Base-by-base conservation (phyloP, 2,113 vertebrate genomes). In the Nibea albiflora region DNA sequence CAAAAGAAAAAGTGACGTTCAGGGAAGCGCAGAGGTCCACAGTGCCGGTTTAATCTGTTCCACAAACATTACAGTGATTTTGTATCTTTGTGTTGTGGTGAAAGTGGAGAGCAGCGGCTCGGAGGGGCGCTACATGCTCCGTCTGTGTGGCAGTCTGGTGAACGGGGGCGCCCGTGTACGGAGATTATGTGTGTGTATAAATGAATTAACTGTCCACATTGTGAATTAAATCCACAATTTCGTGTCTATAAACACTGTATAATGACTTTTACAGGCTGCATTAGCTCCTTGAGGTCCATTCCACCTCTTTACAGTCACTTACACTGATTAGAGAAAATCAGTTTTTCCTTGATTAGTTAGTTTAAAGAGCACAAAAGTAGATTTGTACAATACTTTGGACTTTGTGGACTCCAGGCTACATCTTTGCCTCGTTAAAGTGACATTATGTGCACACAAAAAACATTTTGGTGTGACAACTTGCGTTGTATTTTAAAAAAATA, bases 131-230 rank as follows among this genome's bases (percentile, higher is more conserved):
- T 12, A 1, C 26, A 11, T 9, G 67, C 70, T 24, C 42, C 57
- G 61, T 6, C 15, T 47, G 44, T 42, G 73, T 15, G 66, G 22
- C 75, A 20, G 31, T 2, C 42, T 24, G 65, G 26, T 44, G 14
- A 22, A 35, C 80, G 56, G 67, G 73, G 81, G 85, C 88, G 83
- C 83, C 87, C 82, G 82, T 81, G 82, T 50, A 49, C 65, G 20
- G 19, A 73, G 4, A 22, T 11, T 17, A 26, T 42, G 20, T 44
- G 53, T 69, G 20, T 35, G 20, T 50, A 24, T 68, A 19, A 49
- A 58, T 35, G 4, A 71, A 66, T 76, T 11, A 57, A 70, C 8
- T 5, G 6, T 26, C 22, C 35, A 60, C 58, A 26, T 63, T 11
- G 49, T 11, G 9, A 1, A 22, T 24, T 9, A 16, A 3, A 35